phyloP scores from a whole-genome alignment of 2,113 vertebrate species.

The Rhodinocichla rosea region DNA sequence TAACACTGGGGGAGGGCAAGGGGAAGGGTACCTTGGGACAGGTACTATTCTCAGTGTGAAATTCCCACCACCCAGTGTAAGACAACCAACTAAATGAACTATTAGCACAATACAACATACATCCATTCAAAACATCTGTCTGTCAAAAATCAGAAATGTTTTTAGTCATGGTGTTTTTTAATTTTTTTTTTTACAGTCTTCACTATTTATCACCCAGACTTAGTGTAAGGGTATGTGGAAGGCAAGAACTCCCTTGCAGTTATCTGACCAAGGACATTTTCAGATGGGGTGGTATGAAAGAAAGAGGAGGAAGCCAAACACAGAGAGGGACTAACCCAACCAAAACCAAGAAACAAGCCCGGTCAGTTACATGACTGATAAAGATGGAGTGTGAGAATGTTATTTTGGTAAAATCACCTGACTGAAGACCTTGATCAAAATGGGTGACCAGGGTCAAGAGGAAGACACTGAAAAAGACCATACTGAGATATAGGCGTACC shows the following conservation, averaged over 20 bases:
- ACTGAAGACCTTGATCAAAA: neutral
- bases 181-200: neutral
- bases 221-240: neutral
- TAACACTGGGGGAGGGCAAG: no score
- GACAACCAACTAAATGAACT: no score
- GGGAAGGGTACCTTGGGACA: no score
- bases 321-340: neutral
- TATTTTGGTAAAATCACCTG: neutral
- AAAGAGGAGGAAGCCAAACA: neutral
- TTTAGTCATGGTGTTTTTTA: neutral
- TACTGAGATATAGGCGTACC: neutral
- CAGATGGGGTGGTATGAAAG: neutral
- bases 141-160: neutral
- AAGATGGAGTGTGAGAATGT: neutral
- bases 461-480: neutral
- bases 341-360: neutral
- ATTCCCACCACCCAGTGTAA: no score
- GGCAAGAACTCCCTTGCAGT: neutral
- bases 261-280: neutral
- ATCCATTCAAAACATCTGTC: neutral
- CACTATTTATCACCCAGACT: neutral
- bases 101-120: no score
- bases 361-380: rapidly evolving
- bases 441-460: neutral
- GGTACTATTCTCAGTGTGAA: no score